These are phyloP conservation scores for Campylomormyrus numenius DNA, from an alignment of 2,113 vertebrate species.

Conservation along the genomic window DNA sequence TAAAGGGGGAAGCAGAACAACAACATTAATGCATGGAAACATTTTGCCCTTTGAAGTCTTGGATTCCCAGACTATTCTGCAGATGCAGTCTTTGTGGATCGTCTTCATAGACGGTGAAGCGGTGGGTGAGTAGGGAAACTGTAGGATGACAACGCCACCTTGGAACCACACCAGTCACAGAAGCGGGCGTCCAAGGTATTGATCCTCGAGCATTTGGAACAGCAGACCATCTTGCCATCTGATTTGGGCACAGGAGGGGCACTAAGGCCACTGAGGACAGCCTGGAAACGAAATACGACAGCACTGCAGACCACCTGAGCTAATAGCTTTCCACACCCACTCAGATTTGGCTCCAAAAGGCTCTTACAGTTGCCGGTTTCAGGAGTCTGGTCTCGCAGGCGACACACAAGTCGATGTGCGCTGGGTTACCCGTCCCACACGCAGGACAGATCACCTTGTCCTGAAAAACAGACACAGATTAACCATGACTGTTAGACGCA, in stretches of 20 bases:
- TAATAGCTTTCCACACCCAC: background rate
- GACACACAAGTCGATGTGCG: conserved; percentile 64
- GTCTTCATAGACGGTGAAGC: background rate
- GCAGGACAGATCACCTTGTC: conserved; percentile 63
- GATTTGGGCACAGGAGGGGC: conserved; percentile 30
- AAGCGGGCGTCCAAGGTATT: conserved; percentile 62
- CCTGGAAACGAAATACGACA: conserved; percentile 35
- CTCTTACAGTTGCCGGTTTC: conserved; percentile 56
- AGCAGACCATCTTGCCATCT: conserved; percentile 50
- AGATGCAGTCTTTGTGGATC: background rate
- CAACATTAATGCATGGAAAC: background rate
- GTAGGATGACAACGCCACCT: conserved; percentile 44
- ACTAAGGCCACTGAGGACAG: conserved; percentile 28
- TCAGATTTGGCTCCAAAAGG: background rate
- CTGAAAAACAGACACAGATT: conserved; percentile 49
- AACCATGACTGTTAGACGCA: background rate
- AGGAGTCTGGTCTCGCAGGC: conserved; percentile 68
- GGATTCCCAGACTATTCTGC: background rate
- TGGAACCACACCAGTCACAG: conserved; percentile 79
- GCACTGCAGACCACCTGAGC: background rate
- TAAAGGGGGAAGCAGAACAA: conserved; percentile 29
- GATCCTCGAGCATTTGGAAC: conserved; percentile 61
- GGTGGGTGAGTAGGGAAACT: no score
- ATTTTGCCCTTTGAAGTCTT: background rate
- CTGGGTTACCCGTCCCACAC: conserved; percentile 75